A percentile compares a stretch with the other conserved stretches of the same genome.
Conservation (phyloP, 2,113 vertebrate genomes). For the Geococcyx californianus region DNA sequence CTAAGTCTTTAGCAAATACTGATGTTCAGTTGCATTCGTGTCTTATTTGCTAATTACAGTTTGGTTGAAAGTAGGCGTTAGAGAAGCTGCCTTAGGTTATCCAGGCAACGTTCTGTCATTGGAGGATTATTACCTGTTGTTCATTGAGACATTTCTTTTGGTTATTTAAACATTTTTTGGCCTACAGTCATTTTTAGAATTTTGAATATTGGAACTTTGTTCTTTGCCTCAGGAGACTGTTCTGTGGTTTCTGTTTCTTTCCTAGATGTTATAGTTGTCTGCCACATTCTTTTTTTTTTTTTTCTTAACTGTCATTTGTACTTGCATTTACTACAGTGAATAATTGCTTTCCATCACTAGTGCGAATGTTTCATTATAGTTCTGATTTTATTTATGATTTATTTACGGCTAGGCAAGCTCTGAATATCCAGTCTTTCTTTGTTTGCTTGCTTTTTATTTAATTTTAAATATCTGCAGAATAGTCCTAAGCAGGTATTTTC, state of each 20-base stretch:
- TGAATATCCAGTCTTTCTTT: not conserved
- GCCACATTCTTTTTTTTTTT: not conserved
- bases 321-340: not conserved
- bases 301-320: not conserved
- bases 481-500: not conserved
- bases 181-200: not conserved
- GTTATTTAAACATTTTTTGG: not conserved
- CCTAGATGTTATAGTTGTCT: not conserved
- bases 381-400: not conserved
- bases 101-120: not conserved
- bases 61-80: not conserved
- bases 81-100: not conserved
- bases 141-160: not conserved
- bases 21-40: not conserved
- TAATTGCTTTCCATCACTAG: not conserved
- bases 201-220: not conserved
- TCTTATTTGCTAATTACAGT: not conserved
- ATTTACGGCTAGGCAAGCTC: not conserved
- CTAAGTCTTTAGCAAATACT: not conserved
- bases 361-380: not conserved
- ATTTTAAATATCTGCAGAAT: not conserved
- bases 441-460: not conserved
- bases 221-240: not conserved
- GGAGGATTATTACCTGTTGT: not conserved
- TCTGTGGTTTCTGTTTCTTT: not conserved